phyloP scores from a whole-genome alignment of 2,113 vertebrate species.

The Equus przewalskii region DNA sequence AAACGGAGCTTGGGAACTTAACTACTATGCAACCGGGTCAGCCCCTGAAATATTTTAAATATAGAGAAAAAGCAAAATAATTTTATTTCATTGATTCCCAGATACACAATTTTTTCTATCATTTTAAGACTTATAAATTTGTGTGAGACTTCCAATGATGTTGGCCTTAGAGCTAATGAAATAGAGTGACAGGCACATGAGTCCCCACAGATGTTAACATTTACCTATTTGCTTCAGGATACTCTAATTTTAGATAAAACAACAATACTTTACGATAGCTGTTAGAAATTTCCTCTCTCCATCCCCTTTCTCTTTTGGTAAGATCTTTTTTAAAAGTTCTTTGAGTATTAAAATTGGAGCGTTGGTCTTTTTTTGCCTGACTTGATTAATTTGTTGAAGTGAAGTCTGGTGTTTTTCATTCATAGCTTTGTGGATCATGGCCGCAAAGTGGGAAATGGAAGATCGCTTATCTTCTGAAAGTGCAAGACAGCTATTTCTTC shows the following conservation, averaged over 20 bases:
- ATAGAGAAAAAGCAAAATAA: neutral
- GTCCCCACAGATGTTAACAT: neutral
- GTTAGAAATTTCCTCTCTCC: neutral
- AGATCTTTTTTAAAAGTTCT: neutral
- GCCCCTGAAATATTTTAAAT: neutral
- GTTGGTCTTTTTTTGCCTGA: neutral
- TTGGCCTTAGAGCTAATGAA: neutral
- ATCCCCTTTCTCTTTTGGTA: neutral
- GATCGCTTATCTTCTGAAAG: conserved; percentile 95
- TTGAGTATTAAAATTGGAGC: neutral
- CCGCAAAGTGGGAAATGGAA: conserved; percentile 98
- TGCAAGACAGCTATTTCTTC: conserved; percentile 96
- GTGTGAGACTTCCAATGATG: neutral
- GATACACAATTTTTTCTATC: neutral
- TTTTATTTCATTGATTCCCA: neutral
- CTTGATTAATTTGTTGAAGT: conserved; percentile 26
- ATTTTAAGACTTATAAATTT: conserved; percentile 39
- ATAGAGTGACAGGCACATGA: neutral
- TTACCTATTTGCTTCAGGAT: neutral
- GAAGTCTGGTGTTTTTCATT: conserved; percentile 4
- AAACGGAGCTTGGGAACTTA: no score
- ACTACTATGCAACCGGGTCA: no score
- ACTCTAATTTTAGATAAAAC: neutral
- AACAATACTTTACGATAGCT: neutral
- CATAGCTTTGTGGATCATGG: conserved; percentile 97